A percentile compares a stretch with the other conserved stretches of the same genome.
These are phyloP conservation scores for Colletes gigas DNA, from an alignment of 1,140 invertebrate species.

Conservation along the genomic window DNA sequence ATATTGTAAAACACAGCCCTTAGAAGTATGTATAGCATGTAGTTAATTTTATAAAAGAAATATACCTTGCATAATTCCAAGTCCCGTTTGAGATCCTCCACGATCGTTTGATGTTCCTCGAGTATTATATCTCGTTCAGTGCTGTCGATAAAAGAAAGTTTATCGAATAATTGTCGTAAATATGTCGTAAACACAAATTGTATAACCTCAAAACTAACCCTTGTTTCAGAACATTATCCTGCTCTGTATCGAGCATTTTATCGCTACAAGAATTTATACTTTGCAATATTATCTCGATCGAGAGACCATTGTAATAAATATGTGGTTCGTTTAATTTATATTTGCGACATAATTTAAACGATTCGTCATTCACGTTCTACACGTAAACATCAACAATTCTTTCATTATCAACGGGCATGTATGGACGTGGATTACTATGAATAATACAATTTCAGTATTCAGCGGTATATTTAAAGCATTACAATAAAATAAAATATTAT, in stretches of 20 bases:
- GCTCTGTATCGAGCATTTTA: slow-evolving; percentile 56
- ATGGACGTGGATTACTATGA: not conserved
- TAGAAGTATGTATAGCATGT: not conserved
- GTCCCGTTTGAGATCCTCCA: slow-evolving; percentile 70
- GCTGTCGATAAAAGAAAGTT: slow-evolving; percentile 11
- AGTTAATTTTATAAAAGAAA: not conserved
- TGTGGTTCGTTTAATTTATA: slow-evolving; percentile 29
- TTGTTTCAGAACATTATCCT: slow-evolving; percentile 25
- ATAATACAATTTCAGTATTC: not conserved
- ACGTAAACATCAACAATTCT: slow-evolving; percentile 30
- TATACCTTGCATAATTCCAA: slow-evolving; percentile 75
- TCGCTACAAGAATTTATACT: not conserved
- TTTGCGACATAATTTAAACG: not conserved
- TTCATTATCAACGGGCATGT: not conserved
- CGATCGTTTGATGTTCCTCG: slow-evolving; percentile 65
- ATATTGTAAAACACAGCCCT: slow-evolving; percentile 20
- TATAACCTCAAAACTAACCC: slow-evolving; percentile 68
- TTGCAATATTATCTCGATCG: not conserved
- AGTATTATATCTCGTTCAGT: slow-evolving; percentile 57
- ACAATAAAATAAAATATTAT: not conserved
- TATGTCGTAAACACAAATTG: not conserved
- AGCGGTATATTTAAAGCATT: not conserved
- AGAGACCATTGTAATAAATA: slow-evolving; percentile 9
- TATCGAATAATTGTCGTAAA: not conserved
- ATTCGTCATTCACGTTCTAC: not conserved